Base-by-base conservation (phyloP, 1,140 invertebrate genomes). In the Papilio polytes region DNA sequence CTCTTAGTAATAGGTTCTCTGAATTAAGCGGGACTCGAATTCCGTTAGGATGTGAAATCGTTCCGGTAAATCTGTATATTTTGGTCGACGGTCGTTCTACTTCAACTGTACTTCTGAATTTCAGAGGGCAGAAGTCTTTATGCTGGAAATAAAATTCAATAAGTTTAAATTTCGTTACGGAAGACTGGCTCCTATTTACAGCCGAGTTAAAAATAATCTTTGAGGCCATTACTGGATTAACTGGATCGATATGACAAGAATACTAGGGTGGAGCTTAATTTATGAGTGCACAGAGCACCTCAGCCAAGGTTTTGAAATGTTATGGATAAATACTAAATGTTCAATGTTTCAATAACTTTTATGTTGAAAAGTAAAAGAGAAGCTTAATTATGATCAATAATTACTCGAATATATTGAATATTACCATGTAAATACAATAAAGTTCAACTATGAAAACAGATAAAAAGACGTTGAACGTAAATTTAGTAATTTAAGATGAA, bases 81-180 rank as follows among this genome's bases (percentile, higher is more conserved):
- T 99, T 99, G 72, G 98, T 99, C 85, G 98, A 99, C 22, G 99
- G 99, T 72, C 97, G 96, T 94, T 99, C 98, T 83, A 99, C 98
- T 95, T 99, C 98, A 48, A 99, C 96, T 41, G 96, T 96, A 85
- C 97, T 98, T 53, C 96, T 96, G 92, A 99, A 99, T 90, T 98
- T 97, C 80, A 96, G 96, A 20, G 98, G 98, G 83, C 97, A 96
- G 90, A 98, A 98, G 78, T 96, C 95, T 85, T 96, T 93, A 95
- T 97, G 97, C 95, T 95, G 91, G 81, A 94, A 94, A 74, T 72
- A 84, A 89, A 85, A 78, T 80, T 76, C 79, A 18, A 70, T n/a
- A 66, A 22, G 36, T 56, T 78, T 66, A 66, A 31, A 66, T 7
- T 10, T 15, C 1, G 63, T 70, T 70, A 70, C 12, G 63, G 63